These are phyloP conservation scores for Microplitis mediator DNA, from an alignment of 1,140 invertebrate species.

Conservation along the genomic window DNA sequence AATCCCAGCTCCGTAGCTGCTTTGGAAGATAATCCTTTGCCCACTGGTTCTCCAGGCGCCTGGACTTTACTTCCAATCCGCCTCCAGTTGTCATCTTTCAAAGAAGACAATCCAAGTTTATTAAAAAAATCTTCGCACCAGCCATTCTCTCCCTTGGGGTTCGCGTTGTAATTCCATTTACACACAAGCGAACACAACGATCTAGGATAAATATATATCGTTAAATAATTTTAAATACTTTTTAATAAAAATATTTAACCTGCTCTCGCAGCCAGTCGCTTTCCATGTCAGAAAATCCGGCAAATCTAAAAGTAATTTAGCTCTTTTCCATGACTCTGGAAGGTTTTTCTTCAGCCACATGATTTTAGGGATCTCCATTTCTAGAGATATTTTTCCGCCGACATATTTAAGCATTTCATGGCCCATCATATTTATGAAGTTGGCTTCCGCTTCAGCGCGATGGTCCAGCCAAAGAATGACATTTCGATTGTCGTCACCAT, in stretches of 20 bases:
- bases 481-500: conserved; percentile 72
- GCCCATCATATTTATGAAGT: conserved; percentile 77
- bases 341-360: conserved; percentile 90
- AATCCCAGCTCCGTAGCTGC: conserved; percentile 77
- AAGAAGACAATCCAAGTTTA: conserved; percentile 77
- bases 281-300: conserved; percentile 95
- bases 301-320: conserved; percentile 85
- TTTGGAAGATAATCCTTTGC: conserved; percentile 68
- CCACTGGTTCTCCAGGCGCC: conserved; percentile 75
- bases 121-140: conserved; percentile 82
- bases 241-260: conserved; percentile 53
- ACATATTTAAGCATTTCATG: conserved; percentile 84
- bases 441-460: conserved; percentile 81
- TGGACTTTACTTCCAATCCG: conserved; percentile 76
- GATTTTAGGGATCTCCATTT: conserved; percentile 97
- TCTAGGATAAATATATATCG: conserved; percentile 58
- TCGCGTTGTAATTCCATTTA: conserved; percentile 90
- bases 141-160: conserved; percentile 61
- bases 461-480: conserved; percentile 98
- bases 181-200: conserved; percentile 92
- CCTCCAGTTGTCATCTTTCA: conserved; percentile 71
- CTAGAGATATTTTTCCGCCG: conserved; percentile 89
- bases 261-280: conserved; percentile 76
- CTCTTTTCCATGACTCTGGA: conserved; percentile 70
- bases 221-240: conserved; percentile 11